A percentile compares a stretch with the other conserved stretches of the same genome.
Evolutionary conservation across 2,113 vertebrate genomes (phyloP).

Genomic region (Tetrax tetrax): DNA sequence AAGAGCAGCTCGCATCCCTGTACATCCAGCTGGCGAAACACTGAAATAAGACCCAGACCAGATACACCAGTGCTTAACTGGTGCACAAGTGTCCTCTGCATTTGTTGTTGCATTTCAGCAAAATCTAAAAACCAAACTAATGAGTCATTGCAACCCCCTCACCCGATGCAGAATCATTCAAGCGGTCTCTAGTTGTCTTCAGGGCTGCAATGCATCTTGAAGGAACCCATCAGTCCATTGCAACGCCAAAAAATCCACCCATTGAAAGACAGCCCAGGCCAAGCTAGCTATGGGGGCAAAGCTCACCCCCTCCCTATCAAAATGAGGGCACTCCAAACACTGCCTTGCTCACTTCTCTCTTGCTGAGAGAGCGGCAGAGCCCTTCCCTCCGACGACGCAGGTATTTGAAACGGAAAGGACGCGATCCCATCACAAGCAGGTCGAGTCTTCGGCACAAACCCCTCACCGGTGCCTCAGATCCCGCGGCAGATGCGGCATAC

Average conservation of each 20-base stretch:
- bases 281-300: not conserved
- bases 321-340: not conserved
- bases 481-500: slow-evolving; percentile 20
- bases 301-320: not conserved
- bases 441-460: not conserved
- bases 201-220: not conserved
- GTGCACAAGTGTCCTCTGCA: not conserved
- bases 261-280: not conserved
- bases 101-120: not conserved
- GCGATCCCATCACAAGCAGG: not conserved
- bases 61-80: not conserved
- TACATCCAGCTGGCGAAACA: not conserved
- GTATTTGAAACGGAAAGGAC: not conserved
- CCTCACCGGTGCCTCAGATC: not conserved
- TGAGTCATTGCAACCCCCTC: not conserved
- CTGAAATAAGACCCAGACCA: not conserved
- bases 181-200: not conserved
- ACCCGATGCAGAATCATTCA: not conserved
- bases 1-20: not conserved
- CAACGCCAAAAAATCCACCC: not conserved
- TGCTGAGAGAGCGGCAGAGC: not conserved
- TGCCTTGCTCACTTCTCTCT: not conserved
- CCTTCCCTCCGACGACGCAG: not conserved
- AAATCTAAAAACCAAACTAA: not conserved
- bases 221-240: not conserved